A percentile compares a stretch with the other conserved stretches of the same genome.
phyloP scores from a whole-genome alignment of 2,888 invertebrate genomes.

The Smittia sp. region DNA sequence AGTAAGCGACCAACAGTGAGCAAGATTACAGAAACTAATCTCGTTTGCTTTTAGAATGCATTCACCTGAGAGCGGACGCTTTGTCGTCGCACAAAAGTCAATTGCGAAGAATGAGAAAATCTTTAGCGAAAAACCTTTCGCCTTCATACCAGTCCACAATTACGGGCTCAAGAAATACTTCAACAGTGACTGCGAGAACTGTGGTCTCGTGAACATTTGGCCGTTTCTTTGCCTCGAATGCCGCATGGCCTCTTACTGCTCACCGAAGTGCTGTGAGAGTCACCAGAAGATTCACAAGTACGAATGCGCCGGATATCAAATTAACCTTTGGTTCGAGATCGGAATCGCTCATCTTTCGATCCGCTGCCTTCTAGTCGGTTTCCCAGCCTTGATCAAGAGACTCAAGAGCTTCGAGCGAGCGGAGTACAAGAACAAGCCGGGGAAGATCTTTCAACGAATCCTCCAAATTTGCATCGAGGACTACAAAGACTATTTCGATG shows the following conservation, averaged over 20 bases:
- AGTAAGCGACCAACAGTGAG: conserved; percentile 19
- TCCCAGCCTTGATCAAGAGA: neutral
- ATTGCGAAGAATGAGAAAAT: conserved; percentile 68
- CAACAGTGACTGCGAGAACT: conserved; percentile 67
- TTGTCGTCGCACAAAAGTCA: conserved; percentile 61
- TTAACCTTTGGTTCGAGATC: conserved; percentile 62
- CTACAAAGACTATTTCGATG: conserved; percentile 24
- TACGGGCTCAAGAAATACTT: conserved; percentile 43
- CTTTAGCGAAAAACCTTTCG: conserved; percentile 77
- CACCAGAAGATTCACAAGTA: conserved; percentile 63
- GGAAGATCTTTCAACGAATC: conserved; percentile 25
- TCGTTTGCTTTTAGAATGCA: conserved; percentile 51
- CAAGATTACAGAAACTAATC: neutral
- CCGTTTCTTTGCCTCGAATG: conserved; percentile 70
- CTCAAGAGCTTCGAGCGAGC: neutral
- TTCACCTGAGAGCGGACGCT: conserved; percentile 61
- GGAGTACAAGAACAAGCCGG: conserved; percentile 18
- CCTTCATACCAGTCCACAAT: conserved; percentile 65
- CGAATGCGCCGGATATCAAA: conserved; percentile 68
- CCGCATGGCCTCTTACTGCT: conserved; percentile 67
- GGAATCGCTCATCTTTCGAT: conserved; percentile 79
- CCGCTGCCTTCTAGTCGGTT: conserved; percentile 60
- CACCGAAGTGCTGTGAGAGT: conserved; percentile 59
- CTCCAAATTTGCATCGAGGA: neutral
- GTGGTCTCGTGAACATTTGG: conserved; percentile 61